These are phyloP conservation scores for Phorcus lineatus DNA, from an alignment of 2,888 invertebrate species.

Conservation along the genomic window DNA sequence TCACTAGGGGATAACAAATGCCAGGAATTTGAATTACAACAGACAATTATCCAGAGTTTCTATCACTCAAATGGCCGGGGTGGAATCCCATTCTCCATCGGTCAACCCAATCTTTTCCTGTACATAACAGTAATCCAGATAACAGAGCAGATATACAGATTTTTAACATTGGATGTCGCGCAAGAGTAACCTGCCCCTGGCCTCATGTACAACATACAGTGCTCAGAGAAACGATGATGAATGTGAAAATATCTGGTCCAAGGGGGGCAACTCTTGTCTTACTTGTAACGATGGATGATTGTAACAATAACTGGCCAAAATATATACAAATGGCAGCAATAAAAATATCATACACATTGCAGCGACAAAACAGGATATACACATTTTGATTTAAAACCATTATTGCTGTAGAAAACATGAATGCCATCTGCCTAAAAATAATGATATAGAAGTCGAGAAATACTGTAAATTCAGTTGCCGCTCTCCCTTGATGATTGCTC, in stretches of 20 bases:
- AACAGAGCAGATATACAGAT: constrained; percentile 5
- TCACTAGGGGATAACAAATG: no score
- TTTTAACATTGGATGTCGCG: neutral
- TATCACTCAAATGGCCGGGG: no score
- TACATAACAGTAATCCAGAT: neutral
- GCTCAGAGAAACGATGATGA: no score
- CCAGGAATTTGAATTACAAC: no score
- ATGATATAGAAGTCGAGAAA: no score
- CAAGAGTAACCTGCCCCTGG: neutral
- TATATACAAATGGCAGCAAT: neutral
- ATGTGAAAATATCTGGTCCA: neutral
- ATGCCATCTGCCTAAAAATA: neutral
- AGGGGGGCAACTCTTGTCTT: neutral
- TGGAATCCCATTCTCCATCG: no score
- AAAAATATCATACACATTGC: constrained; percentile 10
- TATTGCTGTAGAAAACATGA: constrained; percentile 10
- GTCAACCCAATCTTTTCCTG: neutral
- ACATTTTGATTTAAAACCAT: neutral
- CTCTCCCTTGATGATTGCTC: no score
- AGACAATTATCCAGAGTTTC: no score
- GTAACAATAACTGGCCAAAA: constrained; percentile 3
- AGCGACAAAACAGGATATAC: neutral
- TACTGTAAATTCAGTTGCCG: no score
- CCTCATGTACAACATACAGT: neutral
- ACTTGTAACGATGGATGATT: neutral